These are phyloP conservation scores for Stenotaenia linearis DNA, from an alignment of 2,888 invertebrate species.

Conservation along the genomic window DNA sequence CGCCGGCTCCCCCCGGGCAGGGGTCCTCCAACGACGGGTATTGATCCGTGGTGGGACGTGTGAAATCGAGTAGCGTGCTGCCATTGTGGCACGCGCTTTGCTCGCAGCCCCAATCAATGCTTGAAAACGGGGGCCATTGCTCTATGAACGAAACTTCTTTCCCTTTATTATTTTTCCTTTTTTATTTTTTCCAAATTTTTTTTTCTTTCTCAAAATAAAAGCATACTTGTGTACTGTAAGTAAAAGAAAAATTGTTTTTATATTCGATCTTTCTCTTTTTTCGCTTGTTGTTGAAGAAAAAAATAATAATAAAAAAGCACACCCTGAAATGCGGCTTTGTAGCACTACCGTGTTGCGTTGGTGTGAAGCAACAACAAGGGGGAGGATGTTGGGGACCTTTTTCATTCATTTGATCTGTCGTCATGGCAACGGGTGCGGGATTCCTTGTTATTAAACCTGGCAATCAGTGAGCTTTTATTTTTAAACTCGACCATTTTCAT, in stretches of 20 bases:
- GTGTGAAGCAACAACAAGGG: neutral
- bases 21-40: constrained; percentile 20
- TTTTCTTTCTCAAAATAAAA: neutral
- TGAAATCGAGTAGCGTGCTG: constrained; percentile 26
- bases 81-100: constrained; percentile 26
- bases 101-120: constrained; percentile 24
- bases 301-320: neutral
- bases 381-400: neutral
- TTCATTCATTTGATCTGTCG: constrained; percentile 17
- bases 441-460: neutral
- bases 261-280: neutral
- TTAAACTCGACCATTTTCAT: constrained; percentile 17
- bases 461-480: constrained; percentile 20
- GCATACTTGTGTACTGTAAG: neutral
- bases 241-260: neutral
- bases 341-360: neutral
- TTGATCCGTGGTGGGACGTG: constrained; percentile 26
- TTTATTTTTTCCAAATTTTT: neutral
- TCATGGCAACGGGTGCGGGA: constrained; percentile 1
- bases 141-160: neutral
- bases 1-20: constrained; percentile 17
- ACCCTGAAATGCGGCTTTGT: constrained; percentile 21
- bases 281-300: neutral
- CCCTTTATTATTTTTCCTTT: neutral
- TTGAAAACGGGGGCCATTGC: constrained; percentile 26